phyloP scores from a whole-genome alignment of 2,113 vertebrate genomes.

The Eretmochelys imbricata region DNA sequence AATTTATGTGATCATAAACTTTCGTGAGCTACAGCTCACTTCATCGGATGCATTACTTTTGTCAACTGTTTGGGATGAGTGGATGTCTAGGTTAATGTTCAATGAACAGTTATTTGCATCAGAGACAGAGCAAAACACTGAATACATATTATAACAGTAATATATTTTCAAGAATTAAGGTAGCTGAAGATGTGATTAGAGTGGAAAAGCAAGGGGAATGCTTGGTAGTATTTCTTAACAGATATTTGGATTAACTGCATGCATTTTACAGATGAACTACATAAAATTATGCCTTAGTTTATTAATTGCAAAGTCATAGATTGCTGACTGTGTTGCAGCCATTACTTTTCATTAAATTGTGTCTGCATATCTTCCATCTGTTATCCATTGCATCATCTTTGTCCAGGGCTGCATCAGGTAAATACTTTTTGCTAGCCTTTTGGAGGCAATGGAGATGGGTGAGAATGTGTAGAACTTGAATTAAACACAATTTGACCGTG shows the following conservation, averaged over 20 bases:
- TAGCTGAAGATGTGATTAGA: neutral
- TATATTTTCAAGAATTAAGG: neutral
- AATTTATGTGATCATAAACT: too few species aligned
- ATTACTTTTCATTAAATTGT: neutral
- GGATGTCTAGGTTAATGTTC: neutral
- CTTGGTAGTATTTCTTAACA: neutral
- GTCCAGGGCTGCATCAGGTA: neutral
- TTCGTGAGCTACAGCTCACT: too few species aligned
- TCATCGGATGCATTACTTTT: neutral
- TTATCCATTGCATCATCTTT: neutral
- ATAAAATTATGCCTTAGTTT: neutral
- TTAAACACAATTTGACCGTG: neutral
- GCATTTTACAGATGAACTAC: neutral
- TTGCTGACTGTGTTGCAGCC: neutral
- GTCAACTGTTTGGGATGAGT: neutral
- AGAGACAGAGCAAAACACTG: neutral
- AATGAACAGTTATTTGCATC: neutral
- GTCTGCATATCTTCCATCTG: neutral
- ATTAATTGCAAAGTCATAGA: neutral
- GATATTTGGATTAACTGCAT: neutral
- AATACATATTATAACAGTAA: neutral
- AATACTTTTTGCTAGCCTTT: neutral
- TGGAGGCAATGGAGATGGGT: neutral
- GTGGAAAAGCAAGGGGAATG: neutral
- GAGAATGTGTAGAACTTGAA: rapidly evolving